phyloP scores from a whole-genome alignment of 2,113 vertebrate genomes.

The Hoplias malabaricus region DNA sequence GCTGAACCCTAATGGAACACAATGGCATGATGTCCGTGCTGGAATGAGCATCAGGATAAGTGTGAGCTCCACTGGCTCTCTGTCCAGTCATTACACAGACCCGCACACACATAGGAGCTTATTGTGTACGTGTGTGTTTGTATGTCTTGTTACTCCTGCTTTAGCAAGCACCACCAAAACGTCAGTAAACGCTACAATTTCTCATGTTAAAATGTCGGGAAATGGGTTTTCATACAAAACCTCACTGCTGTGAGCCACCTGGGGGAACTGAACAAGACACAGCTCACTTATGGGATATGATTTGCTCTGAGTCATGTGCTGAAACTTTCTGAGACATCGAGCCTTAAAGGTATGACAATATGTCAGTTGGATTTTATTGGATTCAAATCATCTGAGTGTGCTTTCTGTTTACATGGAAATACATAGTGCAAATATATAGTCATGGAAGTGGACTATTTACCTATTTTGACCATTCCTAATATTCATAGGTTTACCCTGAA shows the following conservation, averaged over 20 bases:
- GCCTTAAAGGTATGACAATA: no score
- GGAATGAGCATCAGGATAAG: slow-evolving; percentile 53
- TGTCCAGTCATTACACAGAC: slow-evolving; percentile 52
- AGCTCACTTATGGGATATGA: slow-evolving; percentile 3
- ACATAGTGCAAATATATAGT: no score
- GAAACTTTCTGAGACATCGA: no score
- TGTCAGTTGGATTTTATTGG: no score
- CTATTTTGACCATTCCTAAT: no score
- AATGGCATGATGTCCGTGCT: slow-evolving; percentile 42
- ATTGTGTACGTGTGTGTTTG: slow-evolving; percentile 15
- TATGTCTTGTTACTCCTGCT: slow-evolving; percentile 17
- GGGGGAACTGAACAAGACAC: not conserved
- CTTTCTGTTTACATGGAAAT: no score
- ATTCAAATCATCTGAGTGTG: no score
- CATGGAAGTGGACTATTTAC: no score
- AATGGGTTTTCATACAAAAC: not conserved
- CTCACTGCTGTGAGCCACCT: not conserved
- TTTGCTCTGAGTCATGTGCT: not conserved
- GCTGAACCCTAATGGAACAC: slow-evolving; percentile 34
- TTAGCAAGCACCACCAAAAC: slow-evolving; percentile 8
- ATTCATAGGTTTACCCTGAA: no score
- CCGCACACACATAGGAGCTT: slow-evolving; percentile 28
- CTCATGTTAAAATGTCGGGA: not conserved
- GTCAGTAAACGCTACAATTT: slow-evolving; percentile 3
- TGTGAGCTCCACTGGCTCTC: slow-evolving; percentile 47